Conservation (phyloP, 2,888 invertebrate species). For the Hylaea fasciaria region DNA sequence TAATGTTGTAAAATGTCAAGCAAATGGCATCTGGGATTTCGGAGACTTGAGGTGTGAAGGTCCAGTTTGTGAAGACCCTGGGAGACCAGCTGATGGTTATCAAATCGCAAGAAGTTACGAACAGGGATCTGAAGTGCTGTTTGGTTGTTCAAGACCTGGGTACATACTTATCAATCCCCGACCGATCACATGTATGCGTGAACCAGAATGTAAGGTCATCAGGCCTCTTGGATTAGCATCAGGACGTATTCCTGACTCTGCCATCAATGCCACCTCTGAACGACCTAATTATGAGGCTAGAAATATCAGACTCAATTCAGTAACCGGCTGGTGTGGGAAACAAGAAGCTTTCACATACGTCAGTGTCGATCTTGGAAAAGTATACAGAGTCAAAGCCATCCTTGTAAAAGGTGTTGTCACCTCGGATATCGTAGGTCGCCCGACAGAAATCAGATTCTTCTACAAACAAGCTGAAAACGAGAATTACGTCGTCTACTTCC, state of each 20-base stretch:
- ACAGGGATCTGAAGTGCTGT: conserved; percentile 95
- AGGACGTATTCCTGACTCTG: conserved; percentile 96
- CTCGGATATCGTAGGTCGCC: conserved; percentile 97
- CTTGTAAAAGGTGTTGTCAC: conserved; percentile 97
- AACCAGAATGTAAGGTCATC: conserved; percentile 97
- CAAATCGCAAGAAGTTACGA: conserved; percentile 94
- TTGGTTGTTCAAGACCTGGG: conserved; percentile 95
- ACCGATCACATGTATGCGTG: conserved; percentile 95
- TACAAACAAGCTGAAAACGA: conserved; percentile 97
- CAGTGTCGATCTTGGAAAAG: conserved; percentile 96
- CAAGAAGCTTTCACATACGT: conserved; percentile 98
- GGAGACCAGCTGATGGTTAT: conserved; percentile 95
- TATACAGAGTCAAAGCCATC: conserved; percentile 96
- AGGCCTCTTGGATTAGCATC: conserved; percentile 95
- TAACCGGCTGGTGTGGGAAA: conserved; percentile 98
- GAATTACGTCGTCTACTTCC: conserved; percentile 98
- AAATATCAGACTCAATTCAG: conserved; percentile 95
- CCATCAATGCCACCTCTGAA: conserved; percentile 97
- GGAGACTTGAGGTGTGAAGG: conserved; percentile 98
- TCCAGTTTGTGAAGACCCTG: conserved; percentile 98
- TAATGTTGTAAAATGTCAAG: conserved; percentile 95
- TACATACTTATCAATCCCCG: conserved; percentile 96
- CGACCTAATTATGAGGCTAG: conserved; percentile 96
- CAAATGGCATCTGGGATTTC: conserved; percentile 98
- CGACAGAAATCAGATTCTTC: conserved; percentile 98